Conservation (phyloP, 1,140 invertebrate species). For the Onthophagus taurus region DNA sequence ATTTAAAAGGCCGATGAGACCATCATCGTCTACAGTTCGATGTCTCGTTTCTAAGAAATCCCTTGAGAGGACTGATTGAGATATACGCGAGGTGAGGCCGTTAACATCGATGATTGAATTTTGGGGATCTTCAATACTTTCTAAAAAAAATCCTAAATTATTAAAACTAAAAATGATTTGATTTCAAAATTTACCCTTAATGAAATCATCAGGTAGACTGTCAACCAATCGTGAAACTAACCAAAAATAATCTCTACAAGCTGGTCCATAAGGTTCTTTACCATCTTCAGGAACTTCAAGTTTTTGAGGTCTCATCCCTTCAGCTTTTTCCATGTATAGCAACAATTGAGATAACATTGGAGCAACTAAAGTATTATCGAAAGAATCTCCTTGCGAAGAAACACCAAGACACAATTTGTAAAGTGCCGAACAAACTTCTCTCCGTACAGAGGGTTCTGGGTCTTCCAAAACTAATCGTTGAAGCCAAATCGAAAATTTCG, state of each 20-base stretch:
- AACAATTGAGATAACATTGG: slow-evolving; percentile 73
- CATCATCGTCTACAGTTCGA: slow-evolving; percentile 76
- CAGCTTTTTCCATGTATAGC: slow-evolving; percentile 68
- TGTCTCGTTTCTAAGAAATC: slow-evolving; percentile 76
- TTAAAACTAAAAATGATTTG: slow-evolving; percentile 6
- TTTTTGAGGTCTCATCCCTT: slow-evolving; percentile 70
- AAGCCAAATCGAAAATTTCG: slow-evolving; percentile 61
- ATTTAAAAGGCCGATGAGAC: slow-evolving; percentile 79
- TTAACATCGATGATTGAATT: slow-evolving; percentile 58
- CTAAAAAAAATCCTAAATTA: slow-evolving; percentile 21
- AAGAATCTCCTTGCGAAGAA: slow-evolving; percentile 46
- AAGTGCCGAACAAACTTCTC: slow-evolving; percentile 80
- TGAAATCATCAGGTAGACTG: slow-evolving; percentile 66
- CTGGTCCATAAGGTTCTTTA: slow-evolving; percentile 86
- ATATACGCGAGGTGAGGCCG: slow-evolving; percentile 63
- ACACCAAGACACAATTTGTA: slow-evolving; percentile 76
- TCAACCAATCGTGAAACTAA: slow-evolving; percentile 80
- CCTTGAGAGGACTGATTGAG: slow-evolving; percentile 61
- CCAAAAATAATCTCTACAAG: slow-evolving; percentile 92
- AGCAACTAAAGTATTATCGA: slow-evolving; percentile 52
- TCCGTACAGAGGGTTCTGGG: slow-evolving; percentile 73
- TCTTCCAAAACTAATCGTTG: slow-evolving; percentile 71
- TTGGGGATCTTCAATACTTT: slow-evolving; percentile 45
- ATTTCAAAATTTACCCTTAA: slow-evolving; percentile 47
- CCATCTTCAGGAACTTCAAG: slow-evolving; percentile 60